Evolutionary conservation across 2,888 invertebrate genomes (phyloP), one percentile per base, ranked within the genome.

Genomic region (Octodonta nipae): DNA sequence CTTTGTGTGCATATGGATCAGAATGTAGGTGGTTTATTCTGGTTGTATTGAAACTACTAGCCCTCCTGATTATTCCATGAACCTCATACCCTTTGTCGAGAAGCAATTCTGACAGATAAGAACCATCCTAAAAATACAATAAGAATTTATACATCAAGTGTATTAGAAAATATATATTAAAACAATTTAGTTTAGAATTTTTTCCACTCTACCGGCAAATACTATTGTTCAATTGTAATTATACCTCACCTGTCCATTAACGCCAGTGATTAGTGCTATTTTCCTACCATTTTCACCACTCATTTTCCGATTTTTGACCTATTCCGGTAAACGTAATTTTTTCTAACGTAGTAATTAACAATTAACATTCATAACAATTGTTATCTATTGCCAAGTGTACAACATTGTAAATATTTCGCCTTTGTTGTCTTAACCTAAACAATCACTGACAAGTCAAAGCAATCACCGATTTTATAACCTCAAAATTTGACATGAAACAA

Each of bases 11-110:
- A 22, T 79, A 74, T 0, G 87, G 87, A 62, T 95, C 82, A 1
- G 78, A 83, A 60, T 98, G 96, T 31, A 99, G 65, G 63, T 99
- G 98, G 54, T 92, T 84, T 41, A 99, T 96, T 38, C 98, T 72
- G 3, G 79, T 79, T 0, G 98, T 99, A 61, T 98, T 99, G 60
- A 99, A 98, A 0, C 89, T 85, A 50, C 92, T 92, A 0, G 93
- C 82, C 15, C 98, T 68, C 11, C 98, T 69, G 28, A 98, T 85
- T 33, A 98, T 85, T 0, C 98, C 98, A 61, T 98, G 96, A 0
- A 98, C 87, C 51, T 81, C 76, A 56, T 96, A 96, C 5, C 88
- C 91, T 62, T 93, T 95, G 31, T 77, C 73, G 12, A 96, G 66
- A 2, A 96, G 67, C 41, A 96, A 78, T 62, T 98, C 96, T 0